Conservation (phyloP, 2,888 invertebrate genomes). For the Lasioglossum zephyrum region DNA sequence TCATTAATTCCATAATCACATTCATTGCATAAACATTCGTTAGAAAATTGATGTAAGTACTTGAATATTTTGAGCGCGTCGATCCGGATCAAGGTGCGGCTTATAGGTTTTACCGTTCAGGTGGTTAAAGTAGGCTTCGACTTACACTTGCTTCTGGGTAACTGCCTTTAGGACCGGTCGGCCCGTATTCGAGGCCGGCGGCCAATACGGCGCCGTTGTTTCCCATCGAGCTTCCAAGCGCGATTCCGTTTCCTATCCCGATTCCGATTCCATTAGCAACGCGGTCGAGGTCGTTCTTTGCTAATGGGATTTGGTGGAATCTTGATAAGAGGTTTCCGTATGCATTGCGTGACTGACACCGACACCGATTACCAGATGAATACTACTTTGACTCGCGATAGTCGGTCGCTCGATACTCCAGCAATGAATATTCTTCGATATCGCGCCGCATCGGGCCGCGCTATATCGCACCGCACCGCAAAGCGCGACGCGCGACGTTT, state of each 20-base stretch:
- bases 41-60: too few relatives aligned
- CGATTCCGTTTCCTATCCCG: constrained; percentile 12
- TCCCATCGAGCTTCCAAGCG: neutral
- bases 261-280: neutral
- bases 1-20: too few relatives aligned
- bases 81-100: too few relatives aligned
- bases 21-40: too few relatives aligned
- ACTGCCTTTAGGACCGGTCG: neutral
- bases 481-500: neutral
- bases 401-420: constrained; percentile 27
- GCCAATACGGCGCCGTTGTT: neutral
- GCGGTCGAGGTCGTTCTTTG: constrained; percentile 37
- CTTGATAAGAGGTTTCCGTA: constrained; percentile 46
- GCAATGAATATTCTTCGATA: constrained; percentile 41
- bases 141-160: neutral
- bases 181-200: neutral
- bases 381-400: constrained; percentile 38
- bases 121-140: neutral
- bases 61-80: too few relatives aligned
- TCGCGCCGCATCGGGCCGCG: neutral
- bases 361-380: constrained; percentile 32
- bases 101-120: too few relatives aligned
- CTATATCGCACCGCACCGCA: neutral
- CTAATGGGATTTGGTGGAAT: constrained; percentile 35
- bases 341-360: constrained; percentile 36